Percentiles rank a stretch among this genome's conserved stretches.
Conservation (phyloP, 1,140 invertebrate species). For the Drosophila sechellia region DNA sequence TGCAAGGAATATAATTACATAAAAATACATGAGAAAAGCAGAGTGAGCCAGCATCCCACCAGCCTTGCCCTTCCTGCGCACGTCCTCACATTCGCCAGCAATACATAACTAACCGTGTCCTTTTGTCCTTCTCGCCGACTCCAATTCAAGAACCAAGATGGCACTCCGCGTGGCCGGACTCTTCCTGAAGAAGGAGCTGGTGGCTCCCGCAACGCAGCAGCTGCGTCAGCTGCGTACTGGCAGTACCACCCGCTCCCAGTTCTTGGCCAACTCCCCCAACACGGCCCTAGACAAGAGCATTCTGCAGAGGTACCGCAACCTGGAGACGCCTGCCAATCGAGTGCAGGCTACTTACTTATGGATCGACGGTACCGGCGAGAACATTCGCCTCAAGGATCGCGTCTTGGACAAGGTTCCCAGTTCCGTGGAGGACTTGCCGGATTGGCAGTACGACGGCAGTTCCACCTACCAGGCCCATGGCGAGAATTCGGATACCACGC, state of each 20-base stretch:
- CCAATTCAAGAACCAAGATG: slow-evolving; percentile 57
- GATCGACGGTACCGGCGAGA: slow-evolving; percentile 97
- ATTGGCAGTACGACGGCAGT: slow-evolving; percentile 97
- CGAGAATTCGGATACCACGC: slow-evolving; percentile 93
- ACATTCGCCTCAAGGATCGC: slow-evolving; percentile 93
- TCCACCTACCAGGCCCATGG: slow-evolving; percentile 91
- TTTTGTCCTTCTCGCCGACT: slow-evolving; percentile 45
- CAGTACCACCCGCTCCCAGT: slow-evolving; percentile 38
- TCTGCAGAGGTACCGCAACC: slow-evolving; percentile 88
- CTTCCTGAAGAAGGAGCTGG: slow-evolving; percentile 74
- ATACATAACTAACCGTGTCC: slow-evolving; percentile 50
- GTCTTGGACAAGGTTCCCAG: slow-evolving; percentile 92
- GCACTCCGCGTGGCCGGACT: slow-evolving; percentile 81
- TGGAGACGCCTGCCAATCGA: slow-evolving; percentile 90
- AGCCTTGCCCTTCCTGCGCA: slow-evolving; percentile 21
- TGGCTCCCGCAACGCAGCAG: slow-evolving; percentile 53
- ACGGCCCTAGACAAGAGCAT: slow-evolving; percentile 90
- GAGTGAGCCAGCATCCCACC: too few species aligned
- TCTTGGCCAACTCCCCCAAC: slow-evolving; percentile 88
- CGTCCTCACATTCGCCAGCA: not conserved
- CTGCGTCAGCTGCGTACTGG: slow-evolving; percentile 55
- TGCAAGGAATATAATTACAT: slow-evolving; percentile 47
- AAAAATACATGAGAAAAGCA: slow-evolving; percentile 19
- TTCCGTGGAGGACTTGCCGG: slow-evolving; percentile 90
- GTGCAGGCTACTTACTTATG: slow-evolving; percentile 95